A percentile compares a stretch with the other conserved stretches of the same genome.
These are phyloP conservation scores for Augochlora pura DNA, from an alignment of 1,140 invertebrate species.

Conservation along the genomic window DNA sequence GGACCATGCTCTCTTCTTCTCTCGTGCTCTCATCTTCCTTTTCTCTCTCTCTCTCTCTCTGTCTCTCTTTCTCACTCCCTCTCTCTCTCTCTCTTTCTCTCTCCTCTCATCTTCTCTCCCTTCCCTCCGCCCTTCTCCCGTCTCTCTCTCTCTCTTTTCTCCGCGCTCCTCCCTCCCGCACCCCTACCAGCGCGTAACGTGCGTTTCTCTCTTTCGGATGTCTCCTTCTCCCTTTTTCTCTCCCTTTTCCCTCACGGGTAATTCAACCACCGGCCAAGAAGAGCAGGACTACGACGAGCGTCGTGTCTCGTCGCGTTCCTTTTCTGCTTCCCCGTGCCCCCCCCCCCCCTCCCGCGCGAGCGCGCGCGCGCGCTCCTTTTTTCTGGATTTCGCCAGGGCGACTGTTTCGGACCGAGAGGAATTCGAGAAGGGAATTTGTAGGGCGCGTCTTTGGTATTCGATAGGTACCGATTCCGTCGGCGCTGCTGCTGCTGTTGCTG, in stretches of 20 bases:
- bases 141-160: constrained; percentile 25
- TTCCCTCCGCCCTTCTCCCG: constrained; percentile 11
- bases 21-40: constrained; percentile 53
- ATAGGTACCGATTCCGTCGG: constrained; percentile 6
- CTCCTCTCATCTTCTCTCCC: constrained; percentile 1
- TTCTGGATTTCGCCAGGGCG: not conserved
- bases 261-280: constrained; percentile 36
- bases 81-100: not conserved
- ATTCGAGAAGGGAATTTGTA: not conserved
- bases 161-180: constrained; percentile 22
- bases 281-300: too few relatives aligned
- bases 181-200: constrained; percentile 11
- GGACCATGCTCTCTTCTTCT: constrained; percentile 59
- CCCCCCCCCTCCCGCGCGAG: too few relatives aligned
- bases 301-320: too few relatives aligned
- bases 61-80: not conserved
- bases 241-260: not conserved
- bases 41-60: constrained; percentile 30
- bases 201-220: not conserved
- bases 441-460: not conserved
- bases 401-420: not conserved
- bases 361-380: not conserved
- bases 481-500: too few relatives aligned
- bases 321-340: too few relatives aligned
- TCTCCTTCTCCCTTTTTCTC: not conserved